A percentile compares a stretch with the other conserved stretches of the same genome.
phyloP scores from a whole-genome alignment of 2,888 invertebrate species.

The Camponotus fellah region DNA sequence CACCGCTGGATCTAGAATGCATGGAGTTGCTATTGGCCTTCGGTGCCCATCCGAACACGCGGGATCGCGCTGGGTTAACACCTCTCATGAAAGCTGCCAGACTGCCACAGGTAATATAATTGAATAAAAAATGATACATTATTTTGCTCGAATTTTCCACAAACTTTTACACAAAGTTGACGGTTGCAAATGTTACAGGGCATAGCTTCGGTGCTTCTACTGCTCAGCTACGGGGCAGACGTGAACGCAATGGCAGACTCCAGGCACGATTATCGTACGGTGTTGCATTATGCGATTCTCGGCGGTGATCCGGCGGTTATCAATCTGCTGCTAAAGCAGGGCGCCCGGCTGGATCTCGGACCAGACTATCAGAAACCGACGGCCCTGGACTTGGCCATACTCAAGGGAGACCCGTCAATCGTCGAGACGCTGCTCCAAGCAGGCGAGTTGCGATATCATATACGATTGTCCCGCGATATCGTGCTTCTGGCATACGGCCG shows the following conservation, averaged over 20 bases:
- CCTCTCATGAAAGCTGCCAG: conserved; percentile 97
- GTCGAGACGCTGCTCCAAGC: conserved; percentile 90
- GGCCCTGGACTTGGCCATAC: conserved; percentile 94
- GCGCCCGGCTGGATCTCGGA: conserved; percentile 91
- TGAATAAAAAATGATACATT: not conserved
- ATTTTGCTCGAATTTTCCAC: not conserved
- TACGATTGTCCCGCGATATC: not conserved
- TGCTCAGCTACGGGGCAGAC: conserved; percentile 94
- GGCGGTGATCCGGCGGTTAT: conserved; percentile 92
- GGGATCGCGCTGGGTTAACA: conserved; percentile 95
- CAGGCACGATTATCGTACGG: conserved; percentile 95
- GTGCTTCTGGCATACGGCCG: conserved; percentile 37
- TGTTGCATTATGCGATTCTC: conserved; percentile 95
- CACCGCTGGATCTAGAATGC: conserved; percentile 92
- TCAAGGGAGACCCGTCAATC: conserved; percentile 92
- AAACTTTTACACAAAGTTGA: not conserved
- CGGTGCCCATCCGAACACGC: conserved; percentile 95
- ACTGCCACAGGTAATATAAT: conserved; percentile 89
- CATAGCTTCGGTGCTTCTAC: conserved; percentile 91
- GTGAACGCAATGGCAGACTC: conserved; percentile 95
- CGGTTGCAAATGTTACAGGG: conserved; percentile 87
- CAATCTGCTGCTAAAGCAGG: conserved; percentile 93
- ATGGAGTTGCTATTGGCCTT: conserved; percentile 93
- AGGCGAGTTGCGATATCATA: conserved; percentile 86
- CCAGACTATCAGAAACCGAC: conserved; percentile 90